Evolutionary conservation across 1,140 invertebrate genomes (phyloP).

Genomic region (Drosophila teissieri): DNA sequence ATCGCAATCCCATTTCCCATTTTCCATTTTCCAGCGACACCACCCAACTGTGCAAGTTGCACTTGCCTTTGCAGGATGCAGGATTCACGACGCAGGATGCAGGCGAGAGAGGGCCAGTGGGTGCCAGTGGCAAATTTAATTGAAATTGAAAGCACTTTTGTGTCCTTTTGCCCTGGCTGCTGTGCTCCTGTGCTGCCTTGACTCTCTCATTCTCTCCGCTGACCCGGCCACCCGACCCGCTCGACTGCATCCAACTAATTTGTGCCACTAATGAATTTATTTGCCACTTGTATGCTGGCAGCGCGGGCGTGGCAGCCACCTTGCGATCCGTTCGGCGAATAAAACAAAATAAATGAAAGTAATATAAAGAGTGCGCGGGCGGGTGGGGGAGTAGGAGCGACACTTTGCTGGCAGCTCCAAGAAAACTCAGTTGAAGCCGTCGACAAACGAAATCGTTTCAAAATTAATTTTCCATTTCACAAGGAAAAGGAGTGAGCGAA

Average conservation of each 20-base stretch:
- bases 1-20: slow-evolving; percentile 26
- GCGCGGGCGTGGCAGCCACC: slow-evolving; percentile 57
- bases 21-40: slow-evolving; percentile 10
- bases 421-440: slow-evolving; percentile 54
- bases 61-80: slow-evolving; percentile 44
- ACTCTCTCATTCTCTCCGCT: neutral
- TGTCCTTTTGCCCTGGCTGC: slow-evolving; percentile 62
- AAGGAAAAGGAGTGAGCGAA: slow-evolving; percentile 57
- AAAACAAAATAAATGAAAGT: slow-evolving; percentile 78
- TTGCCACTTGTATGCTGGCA: slow-evolving; percentile 82
- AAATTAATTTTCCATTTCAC: slow-evolving; percentile 83
- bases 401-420: slow-evolving; percentile 55
- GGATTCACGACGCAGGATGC: slow-evolving; percentile 47
- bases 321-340: slow-evolving; percentile 34
- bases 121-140: slow-evolving; percentile 75
- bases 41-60: slow-evolving; percentile 16
- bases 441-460: slow-evolving; percentile 79
- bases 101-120: slow-evolving; percentile 6
- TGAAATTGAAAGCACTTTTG: slow-evolving; percentile 83
- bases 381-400: slow-evolving; percentile 1
- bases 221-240: slow-evolving; percentile 8
- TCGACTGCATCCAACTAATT: slow-evolving; percentile 78
- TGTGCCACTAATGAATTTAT: slow-evolving; percentile 83
- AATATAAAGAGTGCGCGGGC: slow-evolving; percentile 43
- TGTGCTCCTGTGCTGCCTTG: slow-evolving; percentile 19